Evolutionary conservation across 2,797 vertebrate species (phyloP).

Genomic region (Leptatherina wallacei): DNA sequence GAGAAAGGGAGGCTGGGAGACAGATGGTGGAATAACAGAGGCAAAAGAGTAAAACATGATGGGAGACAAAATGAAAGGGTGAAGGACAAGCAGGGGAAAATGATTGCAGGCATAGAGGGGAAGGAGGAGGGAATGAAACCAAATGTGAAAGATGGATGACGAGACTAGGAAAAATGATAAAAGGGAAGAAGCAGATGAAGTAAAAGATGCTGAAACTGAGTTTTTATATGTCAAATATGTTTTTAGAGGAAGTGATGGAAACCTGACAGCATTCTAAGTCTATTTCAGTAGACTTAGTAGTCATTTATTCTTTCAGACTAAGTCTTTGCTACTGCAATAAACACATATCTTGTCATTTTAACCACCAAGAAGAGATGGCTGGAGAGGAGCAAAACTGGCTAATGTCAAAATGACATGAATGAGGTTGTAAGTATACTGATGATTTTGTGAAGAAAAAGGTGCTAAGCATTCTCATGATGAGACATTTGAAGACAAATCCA

Average conservation of each 20-base stretch:
- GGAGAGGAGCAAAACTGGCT: background rate
- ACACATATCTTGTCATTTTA: background rate
- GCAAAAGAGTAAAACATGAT: background rate
- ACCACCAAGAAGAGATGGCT: background rate
- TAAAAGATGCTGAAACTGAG: background rate
- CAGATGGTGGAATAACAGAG: background rate
- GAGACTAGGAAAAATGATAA: background rate
- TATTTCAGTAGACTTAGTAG: background rate
- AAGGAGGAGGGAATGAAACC: background rate
- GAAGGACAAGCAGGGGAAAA: conserved; percentile 3
- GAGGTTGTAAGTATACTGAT: too few relatives aligned
- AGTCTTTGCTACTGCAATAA: background rate
- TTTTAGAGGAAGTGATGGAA: background rate
- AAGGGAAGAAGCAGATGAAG: background rate
- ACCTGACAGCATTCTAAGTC: background rate
- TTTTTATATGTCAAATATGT: background rate
- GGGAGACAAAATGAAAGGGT: background rate
- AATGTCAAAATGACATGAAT: background rate
- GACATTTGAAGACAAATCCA: background rate
- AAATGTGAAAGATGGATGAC: background rate
- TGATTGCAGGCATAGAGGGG: background rate
- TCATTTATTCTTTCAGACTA: background rate
- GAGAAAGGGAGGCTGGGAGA: conserved; percentile 3
- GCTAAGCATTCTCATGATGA: too few relatives aligned
- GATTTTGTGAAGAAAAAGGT: too few relatives aligned